Percentiles rank a stretch among this genome's conserved stretches.
Conservation (phyloP, 1,140 invertebrate species). For the Dolichoris vasculosae region DNA sequence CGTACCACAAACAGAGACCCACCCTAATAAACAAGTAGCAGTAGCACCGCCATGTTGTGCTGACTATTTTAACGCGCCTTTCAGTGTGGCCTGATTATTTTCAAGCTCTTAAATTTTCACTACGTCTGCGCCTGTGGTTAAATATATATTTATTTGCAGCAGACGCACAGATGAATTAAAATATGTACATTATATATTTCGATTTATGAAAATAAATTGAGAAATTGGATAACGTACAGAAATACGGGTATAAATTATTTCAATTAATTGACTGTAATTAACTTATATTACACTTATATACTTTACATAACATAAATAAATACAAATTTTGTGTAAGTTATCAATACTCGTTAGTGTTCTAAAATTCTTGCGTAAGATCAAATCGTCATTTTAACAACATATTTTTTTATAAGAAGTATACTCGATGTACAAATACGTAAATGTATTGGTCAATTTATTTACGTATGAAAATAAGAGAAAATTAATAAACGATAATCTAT, state of each 20-base stretch:
- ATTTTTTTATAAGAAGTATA: too few species aligned
- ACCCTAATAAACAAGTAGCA: slow-evolving; percentile 29
- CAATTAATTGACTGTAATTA: not conserved
- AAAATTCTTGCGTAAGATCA: too few species aligned
- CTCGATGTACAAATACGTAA: too few species aligned
- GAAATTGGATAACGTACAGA: not conserved
- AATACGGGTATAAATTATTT: not conserved
- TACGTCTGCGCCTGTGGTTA: not conserved
- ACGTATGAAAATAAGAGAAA: not conserved
- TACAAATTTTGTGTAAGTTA: too few species aligned
- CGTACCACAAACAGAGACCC: not conserved
- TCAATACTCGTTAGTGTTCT: too few species aligned
- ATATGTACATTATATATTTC: not conserved
- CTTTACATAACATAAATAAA: too few species aligned
- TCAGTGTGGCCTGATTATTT: slow-evolving; percentile 1
- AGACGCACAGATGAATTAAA: not conserved
- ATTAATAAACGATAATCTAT: not conserved
- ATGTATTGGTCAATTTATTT: not conserved
- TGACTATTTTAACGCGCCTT: slow-evolving; percentile 34
- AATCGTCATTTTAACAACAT: too few species aligned
- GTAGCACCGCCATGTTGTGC: not conserved
- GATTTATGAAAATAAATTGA: not conserved
- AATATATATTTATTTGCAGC: not conserved
- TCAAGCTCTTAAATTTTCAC: not conserved
- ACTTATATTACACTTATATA: not conserved